Evolutionary conservation across 2,113 vertebrate genomes (phyloP).

Genomic region (Cricetomys ansorgei): DNA sequence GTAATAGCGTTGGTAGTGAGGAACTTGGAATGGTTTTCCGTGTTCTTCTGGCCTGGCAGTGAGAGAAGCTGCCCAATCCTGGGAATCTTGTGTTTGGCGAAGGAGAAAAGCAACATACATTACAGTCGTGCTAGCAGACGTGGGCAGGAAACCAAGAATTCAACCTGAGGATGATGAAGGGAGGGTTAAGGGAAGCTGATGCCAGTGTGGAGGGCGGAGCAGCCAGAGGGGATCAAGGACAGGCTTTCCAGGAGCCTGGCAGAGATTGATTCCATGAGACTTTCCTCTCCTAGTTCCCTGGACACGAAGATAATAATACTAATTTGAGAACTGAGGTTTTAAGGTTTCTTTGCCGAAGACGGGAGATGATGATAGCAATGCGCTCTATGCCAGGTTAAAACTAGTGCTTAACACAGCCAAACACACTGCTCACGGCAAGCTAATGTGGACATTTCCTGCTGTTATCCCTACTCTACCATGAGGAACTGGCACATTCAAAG

Average conservation of each 20-base stretch:
- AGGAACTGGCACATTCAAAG: conserved; percentile 31
- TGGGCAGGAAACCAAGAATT: neutral
- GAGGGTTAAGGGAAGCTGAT: neutral
- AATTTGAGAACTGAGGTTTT: neutral
- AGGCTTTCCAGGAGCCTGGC: neutral
- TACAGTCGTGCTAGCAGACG: neutral
- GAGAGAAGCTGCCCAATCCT: neutral
- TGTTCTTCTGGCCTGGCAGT: neutral
- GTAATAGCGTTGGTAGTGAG: neutral
- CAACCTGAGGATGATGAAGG: neutral
- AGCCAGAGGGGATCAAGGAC: neutral
- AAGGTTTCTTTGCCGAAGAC: neutral
- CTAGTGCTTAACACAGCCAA: neutral
- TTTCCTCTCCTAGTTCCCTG: neutral
- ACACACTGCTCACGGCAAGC: neutral
- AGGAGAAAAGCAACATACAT: neutral
- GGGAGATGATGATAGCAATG: neutral
- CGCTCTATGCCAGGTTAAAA: neutral
- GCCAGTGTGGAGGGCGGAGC: neutral
- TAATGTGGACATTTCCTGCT: neutral
- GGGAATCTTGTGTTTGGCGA: neutral
- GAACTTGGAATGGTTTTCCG: neutral
- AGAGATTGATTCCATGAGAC: neutral
- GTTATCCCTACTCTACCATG: neutral
- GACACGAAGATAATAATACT: neutral